Conservation (phyloP, 2,888 invertebrate genomes). For the Euphydryas editha region DNA sequence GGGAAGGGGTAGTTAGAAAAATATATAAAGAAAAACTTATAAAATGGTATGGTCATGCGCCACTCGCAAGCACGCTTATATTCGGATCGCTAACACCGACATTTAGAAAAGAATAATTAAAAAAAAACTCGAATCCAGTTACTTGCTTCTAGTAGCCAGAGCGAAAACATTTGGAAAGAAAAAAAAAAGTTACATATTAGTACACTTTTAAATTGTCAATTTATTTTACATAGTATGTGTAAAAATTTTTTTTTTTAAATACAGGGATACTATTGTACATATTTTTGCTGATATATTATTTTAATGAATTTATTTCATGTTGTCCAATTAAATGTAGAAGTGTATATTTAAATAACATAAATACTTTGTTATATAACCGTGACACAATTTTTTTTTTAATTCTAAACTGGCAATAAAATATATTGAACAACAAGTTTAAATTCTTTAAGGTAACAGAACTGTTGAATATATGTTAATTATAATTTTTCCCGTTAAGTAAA, state of each 20-base stretch:
- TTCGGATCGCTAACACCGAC: conserved; percentile 71
- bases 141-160: conserved; percentile 84
- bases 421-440: conserved; percentile 2
- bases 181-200: conserved; percentile 64
- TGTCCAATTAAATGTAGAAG: conserved; percentile 8
- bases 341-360: background rate
- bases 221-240: conserved; percentile 21
- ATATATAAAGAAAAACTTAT: conserved; percentile 45
- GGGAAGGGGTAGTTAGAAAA: conserved; percentile 57
- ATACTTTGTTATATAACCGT: background rate
- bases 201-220: conserved; percentile 44
- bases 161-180: conserved; percentile 74
- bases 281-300: background rate
- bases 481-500: background rate
- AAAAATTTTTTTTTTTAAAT: background rate
- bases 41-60: conserved; percentile 62
- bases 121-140: conserved; percentile 60
- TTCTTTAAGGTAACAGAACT: background rate
- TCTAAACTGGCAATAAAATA: background rate
- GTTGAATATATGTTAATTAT: background rate
- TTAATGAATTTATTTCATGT: background rate
- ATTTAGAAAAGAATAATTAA: conserved; percentile 48
- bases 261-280: background rate
- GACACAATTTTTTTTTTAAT: no score
- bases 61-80: conserved; percentile 65